Percentiles rank a stretch among this genome's conserved stretches.
These are phyloP conservation scores for Danio aesculapii DNA, from an alignment of 2,797 vertebrate species.

Conservation along the genomic window DNA sequence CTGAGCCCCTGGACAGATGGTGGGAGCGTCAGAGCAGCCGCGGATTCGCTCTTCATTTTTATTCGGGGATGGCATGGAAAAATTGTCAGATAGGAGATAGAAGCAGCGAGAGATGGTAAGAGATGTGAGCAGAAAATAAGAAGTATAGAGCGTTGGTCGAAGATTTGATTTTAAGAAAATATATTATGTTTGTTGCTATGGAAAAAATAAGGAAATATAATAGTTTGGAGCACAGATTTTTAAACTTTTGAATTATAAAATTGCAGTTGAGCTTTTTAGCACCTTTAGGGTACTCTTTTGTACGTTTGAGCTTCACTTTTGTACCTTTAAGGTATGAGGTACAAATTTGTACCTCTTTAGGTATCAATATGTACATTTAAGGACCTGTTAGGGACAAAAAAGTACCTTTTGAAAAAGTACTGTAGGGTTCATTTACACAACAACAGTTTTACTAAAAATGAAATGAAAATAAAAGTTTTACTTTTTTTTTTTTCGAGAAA, in stretches of 20 bases:
- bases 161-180: background rate
- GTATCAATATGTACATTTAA: too few species aligned
- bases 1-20: conserved; percentile 86
- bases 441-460: too few species aligned
- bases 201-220: background rate
- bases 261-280: too few species aligned
- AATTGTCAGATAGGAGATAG: conserved; percentile 36
- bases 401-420: too few species aligned
- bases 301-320: too few species aligned
- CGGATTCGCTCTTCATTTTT: conserved; percentile 82
- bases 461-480: too few species aligned
- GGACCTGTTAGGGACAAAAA: too few species aligned
- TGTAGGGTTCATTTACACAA: too few species aligned
- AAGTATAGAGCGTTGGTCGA: background rate
- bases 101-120: conserved; percentile 12
- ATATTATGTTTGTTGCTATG: background rate
- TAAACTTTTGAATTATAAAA: background rate
- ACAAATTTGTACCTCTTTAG: too few species aligned
- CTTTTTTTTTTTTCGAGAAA: too few species aligned
- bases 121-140: conserved; percentile 26
- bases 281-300: too few species aligned
- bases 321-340: too few species aligned
- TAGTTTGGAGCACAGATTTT: background rate
- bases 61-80: conserved; percentile 68
- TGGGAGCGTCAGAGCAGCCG: conserved; percentile 75